Base-by-base conservation (phyloP, 2,113 vertebrate species). In the Atractosteus spatula region DNA sequence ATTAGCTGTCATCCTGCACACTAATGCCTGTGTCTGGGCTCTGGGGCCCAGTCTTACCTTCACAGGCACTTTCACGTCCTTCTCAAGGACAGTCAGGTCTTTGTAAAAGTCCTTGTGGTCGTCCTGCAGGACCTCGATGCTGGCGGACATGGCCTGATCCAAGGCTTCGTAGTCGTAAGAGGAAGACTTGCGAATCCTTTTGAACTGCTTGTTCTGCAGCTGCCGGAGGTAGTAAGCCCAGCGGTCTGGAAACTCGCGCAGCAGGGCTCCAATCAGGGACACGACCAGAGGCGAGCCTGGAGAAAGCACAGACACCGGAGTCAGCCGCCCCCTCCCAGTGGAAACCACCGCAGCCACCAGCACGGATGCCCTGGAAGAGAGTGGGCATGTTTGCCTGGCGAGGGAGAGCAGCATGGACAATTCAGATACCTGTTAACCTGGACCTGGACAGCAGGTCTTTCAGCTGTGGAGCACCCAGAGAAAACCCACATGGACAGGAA, bases 111-210 rank as follows among this genome's bases (percentile, higher is more conserved):
- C 84, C 75, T 82, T 84, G 59, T 94, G 89, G 41, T 96, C 87
- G 2, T 93, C 89, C 72, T 91, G 87, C 29, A 99, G 87, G 41
- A 95, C 95, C 66, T 98, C 94, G 56, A 99, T 94, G 79, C 97
- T 99, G 63, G 96, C 96, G 42, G 94, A 94, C 96, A 99, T 99
- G 70, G 97, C 97, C 90, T 99, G 95, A 88, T 99, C 97, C 63
- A 99, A 87, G 45, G 97, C 97, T 63, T 99, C 96, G 3, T 99
- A 99, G 88, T 98, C 97, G 0, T 99, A 99, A 0, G 94, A 98
- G 0, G 97, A 97, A 0, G 96, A 98, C 85, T 97, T 98, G 73
- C 90, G 91, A 84, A 99, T 99, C 64, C 97, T 95, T 87, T 93
- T 94, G 80, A 98, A 99, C 54, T 96, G 95, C 73, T 98, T 99